A percentile compares a stretch with the other conserved stretches of the same genome.
phyloP scores from a whole-genome alignment of 2,888 invertebrate species.

The Ormyrus nitidulus region DNA sequence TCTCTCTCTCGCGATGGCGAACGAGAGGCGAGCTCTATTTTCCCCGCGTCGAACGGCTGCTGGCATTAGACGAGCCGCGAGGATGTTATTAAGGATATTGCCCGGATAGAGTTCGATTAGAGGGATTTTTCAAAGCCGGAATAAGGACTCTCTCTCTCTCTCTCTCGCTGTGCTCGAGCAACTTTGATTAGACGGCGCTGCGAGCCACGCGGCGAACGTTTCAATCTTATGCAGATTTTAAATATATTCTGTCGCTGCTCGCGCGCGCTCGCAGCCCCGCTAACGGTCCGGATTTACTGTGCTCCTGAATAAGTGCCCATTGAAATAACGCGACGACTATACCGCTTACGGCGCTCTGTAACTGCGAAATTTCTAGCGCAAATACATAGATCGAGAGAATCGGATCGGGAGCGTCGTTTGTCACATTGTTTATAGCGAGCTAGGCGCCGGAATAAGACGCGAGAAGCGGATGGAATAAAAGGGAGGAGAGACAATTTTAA shows the following conservation, averaged over 20 bases:
- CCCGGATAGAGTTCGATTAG: slow-evolving; percentile 4
- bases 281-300: no score
- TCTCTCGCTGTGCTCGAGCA: neutral
- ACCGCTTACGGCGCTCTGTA: no score
- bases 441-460: no score
- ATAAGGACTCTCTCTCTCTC: neutral
- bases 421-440: no score
- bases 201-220: neutral
- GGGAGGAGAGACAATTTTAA: no score
- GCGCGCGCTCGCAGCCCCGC: no score
- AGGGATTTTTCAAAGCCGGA: slow-evolving; percentile 5
- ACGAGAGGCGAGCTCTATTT: slow-evolving; percentile 7
- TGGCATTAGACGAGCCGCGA: neutral
- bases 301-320: no score
- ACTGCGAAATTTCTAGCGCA: no score
- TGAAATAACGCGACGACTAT: no score
- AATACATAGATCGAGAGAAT: no score
- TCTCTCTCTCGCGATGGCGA: neutral
- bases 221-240: slow-evolving; percentile 3
- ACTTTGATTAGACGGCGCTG: slow-evolving; percentile 1
- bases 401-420: no score
- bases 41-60: neutral
- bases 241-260: neutral
- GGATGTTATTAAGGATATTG: neutral
- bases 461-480: no score